Conservation (phyloP, 2,888 invertebrate genomes). For the Mongoloraphidia duomilia region DNA sequence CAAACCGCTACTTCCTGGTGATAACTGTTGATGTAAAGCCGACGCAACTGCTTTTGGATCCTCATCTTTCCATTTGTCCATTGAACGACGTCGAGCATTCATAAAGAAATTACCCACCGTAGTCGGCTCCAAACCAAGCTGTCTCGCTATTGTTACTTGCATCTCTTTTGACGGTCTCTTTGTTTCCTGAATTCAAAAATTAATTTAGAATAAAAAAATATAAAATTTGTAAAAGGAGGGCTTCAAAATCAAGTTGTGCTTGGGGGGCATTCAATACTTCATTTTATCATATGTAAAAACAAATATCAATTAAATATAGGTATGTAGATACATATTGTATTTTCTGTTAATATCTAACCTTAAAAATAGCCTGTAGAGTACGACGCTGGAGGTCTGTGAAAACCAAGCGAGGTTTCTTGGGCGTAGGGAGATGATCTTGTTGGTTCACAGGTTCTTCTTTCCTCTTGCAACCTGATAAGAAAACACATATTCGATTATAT, state of each 20-base stretch:
- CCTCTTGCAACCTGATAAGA: conserved; percentile 76
- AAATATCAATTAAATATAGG: not conserved
- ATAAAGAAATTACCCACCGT: conserved; percentile 99
- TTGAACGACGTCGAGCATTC: conserved; percentile 95
- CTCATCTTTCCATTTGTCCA: conserved; percentile 98
- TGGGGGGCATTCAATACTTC: not conserved
- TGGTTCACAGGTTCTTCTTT: conserved; percentile 77
- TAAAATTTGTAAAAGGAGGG: not conserved
- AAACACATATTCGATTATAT: conserved; percentile 9
- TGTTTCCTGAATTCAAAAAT: conserved; percentile 60
- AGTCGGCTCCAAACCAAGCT: conserved; percentile 90
- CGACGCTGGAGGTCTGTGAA: conserved; percentile 99
- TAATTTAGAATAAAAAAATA: not conserved
- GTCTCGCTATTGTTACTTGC: conserved; percentile 98
- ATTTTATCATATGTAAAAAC: not conserved
- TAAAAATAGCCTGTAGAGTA: conserved; percentile 99
- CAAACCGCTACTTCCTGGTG: conserved; percentile 28
- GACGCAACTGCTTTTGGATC: conserved; percentile 45
- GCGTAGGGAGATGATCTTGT: conserved; percentile 73
- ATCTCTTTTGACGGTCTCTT: conserved; percentile 99
- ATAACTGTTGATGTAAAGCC: conserved; percentile 29
- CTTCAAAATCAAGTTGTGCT: not conserved
- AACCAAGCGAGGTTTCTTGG: conserved; percentile 99
- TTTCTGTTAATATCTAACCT: conserved; percentile 41
- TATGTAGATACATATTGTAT: not conserved